Conservation (phyloP, 1,140 invertebrate species). For the Drosophila obscura region DNA sequence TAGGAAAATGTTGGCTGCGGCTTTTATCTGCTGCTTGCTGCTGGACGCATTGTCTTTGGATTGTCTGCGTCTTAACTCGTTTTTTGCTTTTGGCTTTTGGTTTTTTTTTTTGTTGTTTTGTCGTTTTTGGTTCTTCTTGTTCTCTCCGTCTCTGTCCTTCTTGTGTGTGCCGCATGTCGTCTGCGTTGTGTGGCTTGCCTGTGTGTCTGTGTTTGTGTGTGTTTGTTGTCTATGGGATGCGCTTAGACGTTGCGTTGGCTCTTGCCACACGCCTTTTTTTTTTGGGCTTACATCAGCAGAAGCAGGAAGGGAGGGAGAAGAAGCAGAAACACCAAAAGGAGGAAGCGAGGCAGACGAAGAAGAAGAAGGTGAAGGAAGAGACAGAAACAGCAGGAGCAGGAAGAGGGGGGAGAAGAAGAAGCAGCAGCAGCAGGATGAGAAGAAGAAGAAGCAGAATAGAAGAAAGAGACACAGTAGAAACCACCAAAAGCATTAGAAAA, state of each 20-base stretch:
- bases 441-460: no score
- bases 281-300: slow-evolving; percentile 22
- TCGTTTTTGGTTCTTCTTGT: slow-evolving; percentile 31
- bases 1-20: slow-evolving; percentile 30
- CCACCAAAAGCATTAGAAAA: no score
- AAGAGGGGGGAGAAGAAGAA: no score
- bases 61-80: slow-evolving; percentile 52
- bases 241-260: slow-evolving; percentile 27
- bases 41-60: slow-evolving; percentile 38
- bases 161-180: background rate
- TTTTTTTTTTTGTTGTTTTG: slow-evolving; percentile 15
- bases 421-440: no score
- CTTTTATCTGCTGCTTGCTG: slow-evolving; percentile 25
- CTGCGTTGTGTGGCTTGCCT: background rate
- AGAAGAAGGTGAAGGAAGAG: no score
- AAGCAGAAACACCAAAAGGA: no score
- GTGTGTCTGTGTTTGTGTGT: slow-evolving; percentile 11
- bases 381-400: no score
- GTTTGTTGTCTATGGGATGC: slow-evolving; percentile 22
- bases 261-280: slow-evolving; percentile 44
- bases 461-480: no score
- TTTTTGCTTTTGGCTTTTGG: slow-evolving; percentile 32
- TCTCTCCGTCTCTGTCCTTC: background rate
- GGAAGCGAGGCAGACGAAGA: background rate
- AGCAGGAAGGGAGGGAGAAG: no score